Conservation (phyloP, 2,888 invertebrate genomes). For the Cremastinae sp. region DNA sequence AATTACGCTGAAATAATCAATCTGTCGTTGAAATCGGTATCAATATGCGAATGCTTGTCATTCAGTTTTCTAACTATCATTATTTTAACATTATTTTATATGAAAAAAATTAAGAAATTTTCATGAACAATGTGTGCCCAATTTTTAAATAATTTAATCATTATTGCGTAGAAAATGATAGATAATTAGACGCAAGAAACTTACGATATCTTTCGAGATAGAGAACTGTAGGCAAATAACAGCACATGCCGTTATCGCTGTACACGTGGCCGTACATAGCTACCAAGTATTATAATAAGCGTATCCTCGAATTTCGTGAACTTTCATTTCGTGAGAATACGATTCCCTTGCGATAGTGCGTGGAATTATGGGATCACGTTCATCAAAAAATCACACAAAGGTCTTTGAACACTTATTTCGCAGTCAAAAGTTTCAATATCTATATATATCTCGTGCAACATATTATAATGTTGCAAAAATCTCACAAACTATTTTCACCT, state of each 20-base stretch:
- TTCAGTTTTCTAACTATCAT: conserved; percentile 12
- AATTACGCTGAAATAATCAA: conserved; percentile 27
- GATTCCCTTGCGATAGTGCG: background rate
- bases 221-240: conserved; percentile 77
- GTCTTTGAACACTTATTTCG: conserved; percentile 17
- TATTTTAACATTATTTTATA: background rate
- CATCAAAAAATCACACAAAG: conserved; percentile 10
- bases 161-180: background rate
- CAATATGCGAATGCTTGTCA: conserved; percentile 29
- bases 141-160: background rate
- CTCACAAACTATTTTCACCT: no score
- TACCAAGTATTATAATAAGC: conserved; percentile 55
- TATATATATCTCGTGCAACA: no score
- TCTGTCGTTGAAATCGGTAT: no score
- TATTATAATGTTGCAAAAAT: no score
- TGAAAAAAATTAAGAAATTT: background rate
- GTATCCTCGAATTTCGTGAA: conserved; percentile 45
- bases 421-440: conserved; percentile 16
- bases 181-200: conserved; percentile 57
- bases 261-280: conserved; percentile 78
- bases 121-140: background rate
- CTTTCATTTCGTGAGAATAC: conserved; percentile 9
- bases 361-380: conserved; percentile 38
- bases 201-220: conserved; percentile 78
- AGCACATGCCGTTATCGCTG: conserved; percentile 78